Conservation (phyloP, 92 coral and sea anemone genomes). For the Heteractis magnifica region DNA sequence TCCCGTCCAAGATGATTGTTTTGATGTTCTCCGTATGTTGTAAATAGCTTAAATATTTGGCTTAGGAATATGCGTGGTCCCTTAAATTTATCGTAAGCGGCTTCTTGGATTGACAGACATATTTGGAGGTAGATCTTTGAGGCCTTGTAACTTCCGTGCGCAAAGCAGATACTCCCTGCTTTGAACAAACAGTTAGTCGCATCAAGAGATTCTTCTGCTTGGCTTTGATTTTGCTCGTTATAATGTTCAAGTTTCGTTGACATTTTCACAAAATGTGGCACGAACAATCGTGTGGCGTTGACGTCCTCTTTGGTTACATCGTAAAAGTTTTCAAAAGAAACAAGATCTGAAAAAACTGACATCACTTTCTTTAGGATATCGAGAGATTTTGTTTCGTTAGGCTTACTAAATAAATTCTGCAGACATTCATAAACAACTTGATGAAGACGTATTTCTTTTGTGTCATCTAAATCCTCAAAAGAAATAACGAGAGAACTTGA, state of each 20-base stretch:
- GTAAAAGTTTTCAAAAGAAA: background rate
- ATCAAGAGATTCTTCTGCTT: background rate
- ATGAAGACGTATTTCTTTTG: background rate
- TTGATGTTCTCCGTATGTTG: background rate
- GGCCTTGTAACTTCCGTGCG: background rate
- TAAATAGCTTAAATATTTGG: too few species aligned
- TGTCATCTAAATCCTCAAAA: background rate
- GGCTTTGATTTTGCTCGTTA: background rate
- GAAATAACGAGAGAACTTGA: slow-evolving; percentile 1
- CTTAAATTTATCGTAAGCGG: background rate
- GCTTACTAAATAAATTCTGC: background rate
- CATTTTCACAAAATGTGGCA: background rate
- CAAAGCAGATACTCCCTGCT: background rate
- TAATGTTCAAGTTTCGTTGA: background rate
- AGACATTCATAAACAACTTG: slow-evolving; percentile 8
- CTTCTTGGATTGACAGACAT: slow-evolving; percentile 2
- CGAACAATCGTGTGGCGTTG: background rate
- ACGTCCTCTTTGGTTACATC: background rate
- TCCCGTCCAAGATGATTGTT: background rate
- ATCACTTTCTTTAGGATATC: background rate
- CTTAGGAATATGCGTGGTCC: too few species aligned
- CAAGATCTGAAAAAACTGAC: background rate
- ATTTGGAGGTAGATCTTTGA: background rate
- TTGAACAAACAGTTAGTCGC: background rate
- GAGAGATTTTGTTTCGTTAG: background rate